Evolutionary conservation across 2,113 vertebrate genomes (phyloP), one percentile per base, ranked within the genome.

Genomic region (Tupaia chinensis): DNA sequence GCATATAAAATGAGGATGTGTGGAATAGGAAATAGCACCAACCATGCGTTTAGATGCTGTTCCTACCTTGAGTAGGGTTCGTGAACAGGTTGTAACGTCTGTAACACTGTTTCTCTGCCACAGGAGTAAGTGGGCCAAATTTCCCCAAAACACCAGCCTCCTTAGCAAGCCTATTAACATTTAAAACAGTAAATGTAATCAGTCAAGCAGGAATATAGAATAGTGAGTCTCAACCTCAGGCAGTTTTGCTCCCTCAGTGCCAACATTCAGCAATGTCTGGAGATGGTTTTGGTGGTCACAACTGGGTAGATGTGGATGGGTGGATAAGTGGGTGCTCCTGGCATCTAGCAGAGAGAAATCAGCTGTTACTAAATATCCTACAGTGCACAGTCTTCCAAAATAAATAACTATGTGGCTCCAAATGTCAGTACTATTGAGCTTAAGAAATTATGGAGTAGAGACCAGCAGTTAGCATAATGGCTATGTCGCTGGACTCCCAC

Each of bases 111-210:
- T 92, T 97, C 68, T 78, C 60, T 78, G 27, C 72, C 76, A 86
- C 73, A 15, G 68, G n/a, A 78, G 66, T 85, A 85, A 73, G 29
- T 84, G 65, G 25, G 68, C 58, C 29, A 93, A 72, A 87, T 69
- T 66, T 86, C n/a, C 56, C 69, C 25, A 66, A 93, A 87, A 74
- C 68, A 83, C 25, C 74, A 95, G 22, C 14, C 7, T 95, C 63
- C 44, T 73, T 29, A 5, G 27, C 23, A 65, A 88, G 20, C 78
- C 68, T 81, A 17, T 27, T 82, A 70, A 60, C 54, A 79, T 85
- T 73, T 81, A 78, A 80, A 85, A 60, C 65, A 32, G 19, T 69
- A 23, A 53, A 81, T 77, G n/a, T 58, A 76, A 81, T 20, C 22
- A 20, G 4, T 74, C 54, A 91, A 34, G 63, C 58, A 81, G 58